Evolutionary conservation across 2,888 invertebrate genomes (phyloP), one percentile per base, ranked within the genome.

Genomic region (Caenorhabditis panamensis): DNA sequence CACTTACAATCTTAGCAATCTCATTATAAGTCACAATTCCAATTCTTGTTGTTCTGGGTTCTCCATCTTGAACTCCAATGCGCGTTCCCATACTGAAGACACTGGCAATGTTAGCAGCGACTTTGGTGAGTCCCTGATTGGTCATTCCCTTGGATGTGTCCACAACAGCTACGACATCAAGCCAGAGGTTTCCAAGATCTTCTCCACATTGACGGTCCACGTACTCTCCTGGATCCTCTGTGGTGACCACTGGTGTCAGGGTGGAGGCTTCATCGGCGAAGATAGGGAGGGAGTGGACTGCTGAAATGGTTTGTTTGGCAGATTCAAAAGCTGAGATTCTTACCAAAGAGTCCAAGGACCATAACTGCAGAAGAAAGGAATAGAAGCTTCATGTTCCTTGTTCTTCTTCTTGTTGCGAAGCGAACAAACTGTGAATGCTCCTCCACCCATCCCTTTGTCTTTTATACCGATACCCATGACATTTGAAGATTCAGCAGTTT

Each of bases 1-100:
- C n/a, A n/a, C 47, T 47, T 18, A 47, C 47, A 18, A 47, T 47
- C 5, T n/a, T 47, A 18, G 47, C 47, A 9, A 18, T 44, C 0
- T n/a, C 1, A 37, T 61, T 67, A 20, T 79, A 79, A 2, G 72
- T 66, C 13, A 79, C 72, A 0, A 79, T 9, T 20, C 66, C 59
- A 11, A 79, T 47, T 4, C 79, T 49, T 5, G 67, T 72, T 5
- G 53, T 62, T 3, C 56, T 28, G 26, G 67, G 67, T 1, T 51
- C 26, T 0, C 68, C 68, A 9, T 56, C 58, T 2, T 22, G 49
- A 0, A 64, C 63, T 41, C 41, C 41, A 13, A 41, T 41, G 11
- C 41, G 41, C 9, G 41, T 41, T 22, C 47, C 36, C 0, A 47
- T 47, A 11, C 20, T 47, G 24, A 72, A 54, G 13, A 53, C 41